These are phyloP conservation scores for Epinotia demarniana DNA, from an alignment of 2,888 invertebrate genomes.

Conservation along the genomic window DNA sequence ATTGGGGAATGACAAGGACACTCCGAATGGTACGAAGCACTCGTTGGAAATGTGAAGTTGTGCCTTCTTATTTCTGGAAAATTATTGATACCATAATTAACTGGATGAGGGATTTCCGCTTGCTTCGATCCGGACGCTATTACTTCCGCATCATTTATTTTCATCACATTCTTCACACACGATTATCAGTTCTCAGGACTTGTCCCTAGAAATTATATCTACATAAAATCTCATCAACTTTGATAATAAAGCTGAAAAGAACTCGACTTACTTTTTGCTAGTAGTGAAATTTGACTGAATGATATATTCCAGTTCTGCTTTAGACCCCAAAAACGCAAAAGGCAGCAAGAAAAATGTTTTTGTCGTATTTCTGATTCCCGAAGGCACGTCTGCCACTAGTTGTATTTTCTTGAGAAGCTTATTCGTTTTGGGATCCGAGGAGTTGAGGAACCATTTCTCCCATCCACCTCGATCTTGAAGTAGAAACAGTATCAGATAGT, in stretches of 20 bases:
- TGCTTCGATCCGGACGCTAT: too few species aligned
- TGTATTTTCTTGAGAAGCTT: constrained; percentile 88
- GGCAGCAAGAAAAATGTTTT: constrained; percentile 92
- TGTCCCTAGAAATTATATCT: too few species aligned
- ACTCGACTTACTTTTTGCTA: constrained; percentile 59
- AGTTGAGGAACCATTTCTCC: constrained; percentile 89
- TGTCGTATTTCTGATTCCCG: constrained; percentile 90
- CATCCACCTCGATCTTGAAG: constrained; percentile 89
- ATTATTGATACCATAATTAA: not conserved
- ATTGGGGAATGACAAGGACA: constrained; percentile 86
- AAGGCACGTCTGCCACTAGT: constrained; percentile 86
- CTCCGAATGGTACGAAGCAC: constrained; percentile 90
- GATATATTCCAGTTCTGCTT: constrained; percentile 88
- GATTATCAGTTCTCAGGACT: too few species aligned
- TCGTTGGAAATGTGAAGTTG: constrained; percentile 89
- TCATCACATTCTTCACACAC: too few species aligned
- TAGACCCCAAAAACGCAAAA: constrained; percentile 91
- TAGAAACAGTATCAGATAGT: not conserved
- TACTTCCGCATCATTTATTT: too few species aligned
- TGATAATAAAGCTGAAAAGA: not conserved
- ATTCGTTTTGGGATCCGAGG: constrained; percentile 86
- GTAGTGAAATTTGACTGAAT: constrained; percentile 89
- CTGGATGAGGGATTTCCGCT: not conserved
- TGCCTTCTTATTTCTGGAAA: constrained; percentile 84
- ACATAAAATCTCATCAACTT: too few species aligned